phyloP scores from a whole-genome alignment of 2,113 vertebrate species.

The Promerops cafer region DNA sequence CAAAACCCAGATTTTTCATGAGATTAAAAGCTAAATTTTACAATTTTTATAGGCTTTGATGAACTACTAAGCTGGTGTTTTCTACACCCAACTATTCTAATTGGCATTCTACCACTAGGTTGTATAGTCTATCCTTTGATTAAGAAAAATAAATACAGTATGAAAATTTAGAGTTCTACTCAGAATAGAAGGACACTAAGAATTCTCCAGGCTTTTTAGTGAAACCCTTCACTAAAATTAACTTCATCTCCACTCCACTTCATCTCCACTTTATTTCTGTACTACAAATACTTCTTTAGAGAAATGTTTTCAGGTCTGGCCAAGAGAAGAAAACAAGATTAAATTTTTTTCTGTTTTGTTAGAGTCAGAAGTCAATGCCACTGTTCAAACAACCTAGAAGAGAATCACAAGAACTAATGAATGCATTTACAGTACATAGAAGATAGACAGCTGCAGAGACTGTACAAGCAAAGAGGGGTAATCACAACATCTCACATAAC shows the following conservation, averaged over 20 bases:
- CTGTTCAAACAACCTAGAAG: neutral
- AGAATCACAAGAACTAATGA: neutral
- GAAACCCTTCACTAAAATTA: neutral
- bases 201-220: neutral
- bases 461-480: neutral
- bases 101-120: neutral
- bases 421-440: neutral
- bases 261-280: neutral
- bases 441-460: neutral
- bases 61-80: neutral
- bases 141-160: neutral
- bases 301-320: neutral
- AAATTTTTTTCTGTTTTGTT: neutral
- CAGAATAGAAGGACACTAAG: neutral
- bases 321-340: neutral
- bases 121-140: neutral
- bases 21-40: neutral
- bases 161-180: neutral
- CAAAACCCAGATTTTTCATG: neutral
- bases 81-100: neutral
- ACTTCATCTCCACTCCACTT: neutral
- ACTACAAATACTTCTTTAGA: neutral
- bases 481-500: neutral
- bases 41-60: neutral
- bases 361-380: neutral